Conservation (phyloP, 2,888 invertebrate species). For the Poecilobothrus nobilitatus region DNA sequence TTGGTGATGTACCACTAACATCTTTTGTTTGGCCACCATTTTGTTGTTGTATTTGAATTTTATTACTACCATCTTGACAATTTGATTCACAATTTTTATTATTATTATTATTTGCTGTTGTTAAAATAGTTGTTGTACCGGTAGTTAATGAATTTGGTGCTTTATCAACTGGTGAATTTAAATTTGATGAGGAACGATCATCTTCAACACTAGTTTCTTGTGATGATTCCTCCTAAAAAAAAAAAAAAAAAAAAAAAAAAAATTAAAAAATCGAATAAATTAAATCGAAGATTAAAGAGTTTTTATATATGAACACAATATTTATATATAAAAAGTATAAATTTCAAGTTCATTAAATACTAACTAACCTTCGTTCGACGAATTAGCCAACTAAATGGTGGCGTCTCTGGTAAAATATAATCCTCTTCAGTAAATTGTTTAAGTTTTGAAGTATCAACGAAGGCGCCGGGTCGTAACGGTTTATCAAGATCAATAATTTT, state of each 20-base stretch:
- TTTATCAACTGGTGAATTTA: slow-evolving; percentile 15
- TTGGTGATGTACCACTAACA: slow-evolving; percentile 31
- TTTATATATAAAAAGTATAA: slow-evolving; percentile 24
- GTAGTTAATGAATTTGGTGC: slow-evolving; percentile 19
- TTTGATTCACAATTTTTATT: slow-evolving; percentile 24
- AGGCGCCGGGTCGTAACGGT: slow-evolving; percentile 68
- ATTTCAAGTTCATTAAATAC: slow-evolving; percentile 24
- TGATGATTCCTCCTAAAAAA: slow-evolving; percentile 15
- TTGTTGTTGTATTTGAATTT: slow-evolving; percentile 24
- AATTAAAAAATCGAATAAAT: neutral
- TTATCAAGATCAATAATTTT: slow-evolving; percentile 61
- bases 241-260: neutral
- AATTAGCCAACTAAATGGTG: slow-evolving; percentile 55
- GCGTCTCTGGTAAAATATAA: slow-evolving; percentile 51
- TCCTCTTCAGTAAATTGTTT: slow-evolving; percentile 50
- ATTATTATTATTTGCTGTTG: slow-evolving; percentile 28
- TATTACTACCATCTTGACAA: slow-evolving; percentile 6
- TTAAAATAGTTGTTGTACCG: slow-evolving; percentile 20
- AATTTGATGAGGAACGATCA: slow-evolving; percentile 18
- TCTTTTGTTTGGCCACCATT: slow-evolving; percentile 26
- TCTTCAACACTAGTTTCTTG: slow-evolving; percentile 17
- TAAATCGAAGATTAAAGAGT: slow-evolving; percentile 29
- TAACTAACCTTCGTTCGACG: slow-evolving; percentile 29
- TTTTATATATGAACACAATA: slow-evolving; percentile 24
- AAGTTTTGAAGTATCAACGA: slow-evolving; percentile 60